Base-by-base conservation (phyloP, 2,888 invertebrate species). In the Rotaria sp. region DNA sequence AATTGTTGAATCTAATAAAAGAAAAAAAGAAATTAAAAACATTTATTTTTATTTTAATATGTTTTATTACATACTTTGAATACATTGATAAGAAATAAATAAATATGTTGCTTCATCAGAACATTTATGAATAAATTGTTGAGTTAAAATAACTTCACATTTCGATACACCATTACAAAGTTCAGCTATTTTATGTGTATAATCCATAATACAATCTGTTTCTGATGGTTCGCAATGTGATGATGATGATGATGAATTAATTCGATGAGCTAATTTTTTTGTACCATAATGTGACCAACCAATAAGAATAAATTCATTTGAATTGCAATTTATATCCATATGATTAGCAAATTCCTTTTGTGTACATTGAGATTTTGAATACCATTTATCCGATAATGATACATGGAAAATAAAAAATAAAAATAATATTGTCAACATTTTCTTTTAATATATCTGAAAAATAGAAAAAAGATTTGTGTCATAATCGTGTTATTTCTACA, bases 211-310 rank as follows among this genome's bases (percentile, higher is more conserved):
- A 75, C 86, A 86, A 55, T 86, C 86, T 15, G 38, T 50, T 55
- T 86, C 86, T 41, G 10, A 41, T 35, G 84, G 52, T 67, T 30
- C 10, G 30, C 67, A 67, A 30, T 67, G 30, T 30, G 11, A 30
- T 67, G 67, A 30, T 11, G 67, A 67, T 30, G 11, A 30, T 67
- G 67, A 30, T 11, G 67, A 67, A 67, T 35, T n/a, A 21, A 24
- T 24, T 1, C 50, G 50, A 50, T 18, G 18, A 50, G 4, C 3
- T 18, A 15, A 50, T 55, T 84, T 85, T 5, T 84, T 74, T 1
- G 86, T 86, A 30, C 86, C 86, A 75, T 86, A 86, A 67, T 86
- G 86, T 15, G 52, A 50, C 86, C 86, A 86, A 41, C 86, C 86
- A 38, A 86, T 86, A 50, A 84, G 84, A 11, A 86, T 86, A 50